Conservation (phyloP, 2,113 vertebrate genomes). For the Perca schrenkii region DNA sequence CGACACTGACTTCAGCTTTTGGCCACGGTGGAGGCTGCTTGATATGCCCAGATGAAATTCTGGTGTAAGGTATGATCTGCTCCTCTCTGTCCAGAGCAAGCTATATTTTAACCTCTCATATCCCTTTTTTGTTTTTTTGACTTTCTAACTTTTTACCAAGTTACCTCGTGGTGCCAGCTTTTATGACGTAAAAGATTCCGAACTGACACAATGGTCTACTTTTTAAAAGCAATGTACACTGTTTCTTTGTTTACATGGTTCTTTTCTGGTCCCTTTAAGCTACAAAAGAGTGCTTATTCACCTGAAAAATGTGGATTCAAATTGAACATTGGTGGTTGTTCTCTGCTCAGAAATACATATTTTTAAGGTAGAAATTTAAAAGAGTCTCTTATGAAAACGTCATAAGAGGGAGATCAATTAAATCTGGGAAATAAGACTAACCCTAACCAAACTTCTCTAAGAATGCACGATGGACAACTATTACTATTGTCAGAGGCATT, state of each 20-base stretch:
- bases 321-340: neutral
- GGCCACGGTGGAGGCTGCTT: constrained; percentile 14
- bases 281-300: neutral
- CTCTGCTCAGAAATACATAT: neutral
- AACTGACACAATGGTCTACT: neutral
- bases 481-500: too few species aligned
- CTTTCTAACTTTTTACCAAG: constrained; percentile 7
- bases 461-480: constrained; percentile 36
- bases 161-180: neutral
- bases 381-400: neutral
- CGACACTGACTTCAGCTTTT: constrained; percentile 9
- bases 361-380: neutral
- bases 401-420: constrained; percentile 3
- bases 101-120: neutral
- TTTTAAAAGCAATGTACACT: neutral
- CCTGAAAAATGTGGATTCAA: constrained; percentile 1
- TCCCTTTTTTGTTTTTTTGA: constrained; percentile 7
- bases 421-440: constrained; percentile 6
- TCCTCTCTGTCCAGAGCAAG: neutral
- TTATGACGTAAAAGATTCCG: constrained; percentile 4
- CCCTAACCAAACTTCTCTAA: constrained; percentile 23
- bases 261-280: constrained; percentile 12
- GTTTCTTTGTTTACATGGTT: neutral
- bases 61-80: constrained; percentile 50
- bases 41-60: constrained; percentile 50